Percentiles rank a stretch among this genome's conserved stretches.
Conservation (phyloP, 2,797 vertebrate species). For the Premnoplex brunnescens region DNA sequence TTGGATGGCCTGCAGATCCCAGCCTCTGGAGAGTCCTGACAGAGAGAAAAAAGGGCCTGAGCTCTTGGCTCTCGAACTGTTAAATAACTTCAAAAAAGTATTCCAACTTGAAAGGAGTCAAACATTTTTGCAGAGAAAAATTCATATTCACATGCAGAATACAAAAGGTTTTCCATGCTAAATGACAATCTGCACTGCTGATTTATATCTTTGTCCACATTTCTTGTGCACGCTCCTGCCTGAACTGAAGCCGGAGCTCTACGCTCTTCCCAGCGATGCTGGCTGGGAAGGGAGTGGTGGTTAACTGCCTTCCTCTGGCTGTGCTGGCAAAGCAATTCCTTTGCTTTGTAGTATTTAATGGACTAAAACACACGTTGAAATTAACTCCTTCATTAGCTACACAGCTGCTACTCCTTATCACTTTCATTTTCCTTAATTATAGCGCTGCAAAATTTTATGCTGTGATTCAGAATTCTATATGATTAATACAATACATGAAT, state of each 20-base stretch:
- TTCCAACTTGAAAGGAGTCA: neutral
- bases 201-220: neutral
- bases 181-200: neutral
- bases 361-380: neutral
- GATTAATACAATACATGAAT: neutral
- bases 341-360: neutral
- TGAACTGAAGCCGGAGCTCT: neutral
- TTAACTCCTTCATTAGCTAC: conserved; percentile 33
- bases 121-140: neutral
- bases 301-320: neutral
- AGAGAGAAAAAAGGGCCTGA: neutral
- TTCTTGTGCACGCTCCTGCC: neutral
- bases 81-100: neutral
- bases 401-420: neutral
- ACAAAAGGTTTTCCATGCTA: neutral
- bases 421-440: neutral
- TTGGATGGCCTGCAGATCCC: neutral
- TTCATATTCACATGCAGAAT: neutral
- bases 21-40: neutral
- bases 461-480: neutral
- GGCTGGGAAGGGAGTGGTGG: neutral
- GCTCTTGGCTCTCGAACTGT: neutral
- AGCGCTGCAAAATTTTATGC: neutral
- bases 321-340: neutral
- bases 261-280: accelerated